Percentiles rank a stretch among this genome's conserved stretches.
These are phyloP conservation scores for Athene noctua DNA, from an alignment of 2,113 vertebrate species.

Conservation along the genomic window DNA sequence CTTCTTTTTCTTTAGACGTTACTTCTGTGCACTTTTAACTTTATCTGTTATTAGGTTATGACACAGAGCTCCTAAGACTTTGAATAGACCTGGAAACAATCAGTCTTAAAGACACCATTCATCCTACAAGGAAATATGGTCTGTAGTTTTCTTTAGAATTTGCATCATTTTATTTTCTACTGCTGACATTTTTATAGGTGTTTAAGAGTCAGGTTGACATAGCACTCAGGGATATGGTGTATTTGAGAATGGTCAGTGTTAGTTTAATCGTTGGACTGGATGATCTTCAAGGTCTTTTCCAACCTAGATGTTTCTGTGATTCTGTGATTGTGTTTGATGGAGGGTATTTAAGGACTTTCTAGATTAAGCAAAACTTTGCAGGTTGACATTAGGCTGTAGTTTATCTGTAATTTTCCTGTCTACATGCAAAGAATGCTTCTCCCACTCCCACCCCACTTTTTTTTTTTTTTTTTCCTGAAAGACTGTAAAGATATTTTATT, in stretches of 20 bases:
- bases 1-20: background rate
- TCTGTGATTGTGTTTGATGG: background rate
- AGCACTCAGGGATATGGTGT: no score
- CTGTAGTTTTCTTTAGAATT: background rate
- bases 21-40: background rate
- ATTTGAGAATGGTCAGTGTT: no score
- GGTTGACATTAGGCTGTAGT: background rate
- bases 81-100: background rate
- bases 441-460: fast-evolving
- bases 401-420: background rate
- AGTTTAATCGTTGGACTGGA: no score
- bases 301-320: no score
- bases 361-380: background rate
- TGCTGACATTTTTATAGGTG: background rate
- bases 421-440: background rate
- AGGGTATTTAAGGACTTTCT: background rate
- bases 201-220: no score
- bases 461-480: background rate
- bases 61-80: background rate
- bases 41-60: background rate
- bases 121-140: background rate
- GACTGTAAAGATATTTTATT: background rate
- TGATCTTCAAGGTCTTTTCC: no score
- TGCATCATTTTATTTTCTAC: background rate
- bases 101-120: background rate